Evolutionary conservation across 2,113 vertebrate species (phyloP), one percentile per base, ranked within the genome.

Genomic region (Perognathus longimembris): DNA sequence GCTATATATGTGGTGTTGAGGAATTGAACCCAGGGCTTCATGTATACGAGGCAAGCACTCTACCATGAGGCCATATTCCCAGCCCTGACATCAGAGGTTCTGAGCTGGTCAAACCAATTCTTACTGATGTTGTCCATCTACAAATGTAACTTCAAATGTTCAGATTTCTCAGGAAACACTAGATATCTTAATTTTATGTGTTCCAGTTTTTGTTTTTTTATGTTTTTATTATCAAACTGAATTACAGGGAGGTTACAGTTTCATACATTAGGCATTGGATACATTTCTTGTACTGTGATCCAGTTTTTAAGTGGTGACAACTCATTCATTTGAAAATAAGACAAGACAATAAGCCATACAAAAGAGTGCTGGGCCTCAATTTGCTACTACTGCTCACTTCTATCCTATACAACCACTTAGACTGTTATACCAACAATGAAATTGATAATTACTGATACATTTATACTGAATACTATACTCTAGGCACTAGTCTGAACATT

Each of bases 281-380:
- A n/a, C n/a, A n/a, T n/a, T n/a, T n/a, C n/a, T n/a, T n/a, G n/a
- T n/a, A n/a, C n/a, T n/a, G n/a, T 70, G 61, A 45, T 79, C 38
- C 82, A 66, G 45, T 42, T 92, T 89, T 84, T 82, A 85, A 92
- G 74, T 70, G 45, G 32, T 86, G 22, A 34, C 74, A 94, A 64
- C 3, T 79, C 67, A 79, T n/a, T 91, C 36, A 83, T 85, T 74
- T 69, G 38, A 85, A 85, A 70, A 76, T 26, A 34, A 66, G 77
- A 69, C 20, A 67, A 54, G 17, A 54, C 50, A 54, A 24, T 77
- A 36, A 30, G 10, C 32, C 61, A 87, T 64, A 2, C 64, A 36
- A 71, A 61, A 76, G 4, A 54, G 88, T 5, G 38, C 67, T 70
- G 50, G 21, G 42, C 14, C 30, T 80, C 30, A 30, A 11, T 75